Base-by-base conservation (phyloP, 1,140 invertebrate genomes). In the Cherax quadricarinatus region DNA sequence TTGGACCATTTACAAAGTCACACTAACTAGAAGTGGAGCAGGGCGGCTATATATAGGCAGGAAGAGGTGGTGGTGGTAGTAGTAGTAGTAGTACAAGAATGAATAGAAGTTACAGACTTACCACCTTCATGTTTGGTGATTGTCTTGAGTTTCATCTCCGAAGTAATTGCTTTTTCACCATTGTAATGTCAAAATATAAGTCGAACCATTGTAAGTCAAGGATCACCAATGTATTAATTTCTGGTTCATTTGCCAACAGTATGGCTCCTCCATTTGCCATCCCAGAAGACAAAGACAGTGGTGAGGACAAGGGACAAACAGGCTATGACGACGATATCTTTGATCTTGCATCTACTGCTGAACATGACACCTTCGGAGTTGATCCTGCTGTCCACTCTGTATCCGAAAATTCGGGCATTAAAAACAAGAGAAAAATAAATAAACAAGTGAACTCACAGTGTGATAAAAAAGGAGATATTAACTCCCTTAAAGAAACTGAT, bases 311-410 rank as follows among this genome's bases (percentile, higher is more conserved):
- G 10, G n/a, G 16, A 60, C 24, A 78, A 41, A 1, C 30, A 41
- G 30, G 30, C 30, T 41, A 41, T 41, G 30, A 90, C 84, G 88
- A 84, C 51, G 62, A 73, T 81, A 84, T 90, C 18, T 41, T 90
- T 16, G 81, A 84, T 30, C 24, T 90, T 9, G 57, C 88, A 24
- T 48, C 81, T 16, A 60, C 30, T 3, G 53, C 88, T 18, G 48
- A 57, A 53, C 48, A 53, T 78, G 88, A 90, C 48, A 51, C 53
- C 48, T 90, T 90, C 57, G 88, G 88, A 24, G 51, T 30, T 75
- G 41, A 57, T 75, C 3, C 21, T 3, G 53, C 73, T 66, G 6
- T 9, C 18, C 30, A 49, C 24, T 49, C 21, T 49, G 53, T n/a
- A 73, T 3, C 14, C 2, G 49, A 78, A 57, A 66, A 30, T 18